Evolutionary conservation across 2,113 vertebrate genomes (phyloP).

Genomic region (Nycticryphes semicollaris): DNA sequence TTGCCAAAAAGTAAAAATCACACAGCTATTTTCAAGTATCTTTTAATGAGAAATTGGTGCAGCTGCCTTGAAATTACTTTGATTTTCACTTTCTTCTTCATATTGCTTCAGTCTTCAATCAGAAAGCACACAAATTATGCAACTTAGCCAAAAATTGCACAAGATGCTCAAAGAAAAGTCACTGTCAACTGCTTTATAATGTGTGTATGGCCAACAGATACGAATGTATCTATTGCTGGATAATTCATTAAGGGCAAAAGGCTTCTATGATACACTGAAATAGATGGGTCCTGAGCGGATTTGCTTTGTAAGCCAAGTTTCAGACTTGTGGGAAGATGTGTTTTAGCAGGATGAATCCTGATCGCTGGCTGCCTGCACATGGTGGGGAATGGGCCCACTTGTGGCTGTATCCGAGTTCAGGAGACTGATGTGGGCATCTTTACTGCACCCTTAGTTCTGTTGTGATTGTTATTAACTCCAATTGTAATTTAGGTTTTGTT

Average conservation of each 20-base stretch:
- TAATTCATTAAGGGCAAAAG: not conserved
- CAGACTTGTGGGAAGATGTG: not conserved
- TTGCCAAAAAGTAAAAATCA: conserved; percentile 28
- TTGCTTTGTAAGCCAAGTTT: not conserved
- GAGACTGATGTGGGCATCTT: not conserved
- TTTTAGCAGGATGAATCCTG: not conserved
- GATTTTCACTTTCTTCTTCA: not conserved
- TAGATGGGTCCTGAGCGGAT: not conserved
- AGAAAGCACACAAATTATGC: fast-evolving
- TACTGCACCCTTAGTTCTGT: not conserved
- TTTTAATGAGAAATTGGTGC: conserved; percentile 24
- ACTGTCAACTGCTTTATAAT: not conserved
- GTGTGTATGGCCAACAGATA: not conserved
- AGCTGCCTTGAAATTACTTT: conserved; percentile 16
- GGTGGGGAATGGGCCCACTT: not conserved
- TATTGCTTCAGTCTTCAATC: not conserved
- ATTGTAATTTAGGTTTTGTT: not conserved
- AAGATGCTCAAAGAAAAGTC: not conserved
- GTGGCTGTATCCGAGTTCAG: fast-evolving
- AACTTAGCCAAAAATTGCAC: not conserved
- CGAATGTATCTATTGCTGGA: not conserved
- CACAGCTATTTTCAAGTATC: conserved; percentile 20
- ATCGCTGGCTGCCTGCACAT: not conserved
- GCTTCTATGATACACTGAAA: fast-evolving
- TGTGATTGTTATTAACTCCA: fast-evolving